A percentile compares a stretch with the other conserved stretches of the same genome.
Conservation (phyloP, 2,797 vertebrate genomes). For the Lagodon rhomboides region DNA sequence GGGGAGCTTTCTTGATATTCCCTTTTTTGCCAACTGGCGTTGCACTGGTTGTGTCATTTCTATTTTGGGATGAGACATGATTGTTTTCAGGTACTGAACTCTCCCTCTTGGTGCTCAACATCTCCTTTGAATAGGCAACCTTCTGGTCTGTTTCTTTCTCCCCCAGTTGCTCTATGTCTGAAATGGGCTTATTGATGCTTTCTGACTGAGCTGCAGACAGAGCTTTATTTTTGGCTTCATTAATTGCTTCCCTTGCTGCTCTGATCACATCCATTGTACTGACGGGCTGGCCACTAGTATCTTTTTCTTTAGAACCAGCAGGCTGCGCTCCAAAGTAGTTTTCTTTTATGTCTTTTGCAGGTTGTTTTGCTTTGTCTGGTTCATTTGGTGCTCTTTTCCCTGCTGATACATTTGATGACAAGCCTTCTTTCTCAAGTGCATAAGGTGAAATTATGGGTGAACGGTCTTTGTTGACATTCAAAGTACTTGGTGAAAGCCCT, state of each 20-base stretch:
- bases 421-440: slow-evolving; percentile 35
- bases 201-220: slow-evolving; percentile 55
- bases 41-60: slow-evolving; percentile 29
- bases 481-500: slow-evolving; percentile 62
- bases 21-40: slow-evolving; percentile 14
- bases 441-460: slow-evolving; percentile 51
- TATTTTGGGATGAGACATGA: slow-evolving; percentile 14
- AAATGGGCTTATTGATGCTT: slow-evolving; percentile 37
- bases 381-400: slow-evolving; percentile 53
- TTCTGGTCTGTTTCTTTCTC: slow-evolving; percentile 48
- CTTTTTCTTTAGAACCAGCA: slow-evolving; percentile 52
- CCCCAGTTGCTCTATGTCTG: slow-evolving; percentile 48
- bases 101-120: slow-evolving; percentile 17
- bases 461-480: slow-evolving; percentile 50
- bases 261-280: slow-evolving; percentile 75
- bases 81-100: slow-evolving; percentile 19
- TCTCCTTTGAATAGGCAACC: slow-evolving; percentile 36
- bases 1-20: slow-evolving; percentile 67
- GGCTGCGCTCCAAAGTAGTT: slow-evolving; percentile 34
- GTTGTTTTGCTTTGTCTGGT: slow-evolving; percentile 54
- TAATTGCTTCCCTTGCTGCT: slow-evolving; percentile 78
- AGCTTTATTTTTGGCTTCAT: slow-evolving; percentile 75
- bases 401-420: slow-evolving; percentile 36
- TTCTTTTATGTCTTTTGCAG: slow-evolving; percentile 47
- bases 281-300: slow-evolving; percentile 44